Evolutionary conservation across 2,113 vertebrate genomes (phyloP).

Genomic region (Eretmodus cyanostictus): DNA sequence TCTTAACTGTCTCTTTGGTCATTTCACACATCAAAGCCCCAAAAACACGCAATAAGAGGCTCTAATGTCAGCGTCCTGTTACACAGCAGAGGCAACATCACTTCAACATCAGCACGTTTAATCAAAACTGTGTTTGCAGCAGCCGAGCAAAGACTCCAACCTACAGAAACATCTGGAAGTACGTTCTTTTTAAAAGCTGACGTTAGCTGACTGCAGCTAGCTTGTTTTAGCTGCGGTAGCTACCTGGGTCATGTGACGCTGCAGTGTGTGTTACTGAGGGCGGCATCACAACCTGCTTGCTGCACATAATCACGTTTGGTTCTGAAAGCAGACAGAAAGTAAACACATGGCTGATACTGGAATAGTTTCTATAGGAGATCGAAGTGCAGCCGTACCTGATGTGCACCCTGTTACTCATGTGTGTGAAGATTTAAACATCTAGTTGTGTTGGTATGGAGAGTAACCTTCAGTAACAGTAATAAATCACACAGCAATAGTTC

Average conservation of each 20-base stretch:
- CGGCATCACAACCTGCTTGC: background rate
- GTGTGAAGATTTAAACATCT: background rate
- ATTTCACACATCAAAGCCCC: background rate
- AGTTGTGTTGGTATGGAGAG: accelerated
- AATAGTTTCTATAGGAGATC: accelerated
- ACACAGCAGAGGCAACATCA: background rate
- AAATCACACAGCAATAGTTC: background rate
- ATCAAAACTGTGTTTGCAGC: background rate
- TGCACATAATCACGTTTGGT: background rate
- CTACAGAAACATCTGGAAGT: background rate
- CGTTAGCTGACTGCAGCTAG: background rate
- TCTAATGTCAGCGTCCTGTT: accelerated
- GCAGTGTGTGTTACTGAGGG: background rate
- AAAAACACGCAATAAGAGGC: background rate
- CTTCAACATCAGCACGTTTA: accelerated
- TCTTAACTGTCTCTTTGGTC: background rate
- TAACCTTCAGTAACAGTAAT: background rate
- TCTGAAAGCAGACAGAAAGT: background rate
- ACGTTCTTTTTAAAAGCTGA: background rate
- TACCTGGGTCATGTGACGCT: background rate
- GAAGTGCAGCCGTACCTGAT: accelerated
- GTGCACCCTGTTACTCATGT: background rate
- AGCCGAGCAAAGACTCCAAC: background rate
- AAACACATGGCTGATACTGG: background rate
- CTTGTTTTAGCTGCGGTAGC: background rate